Conservation (phyloP, 2,797 vertebrate species). For the Trachops cirrhosus region DNA sequence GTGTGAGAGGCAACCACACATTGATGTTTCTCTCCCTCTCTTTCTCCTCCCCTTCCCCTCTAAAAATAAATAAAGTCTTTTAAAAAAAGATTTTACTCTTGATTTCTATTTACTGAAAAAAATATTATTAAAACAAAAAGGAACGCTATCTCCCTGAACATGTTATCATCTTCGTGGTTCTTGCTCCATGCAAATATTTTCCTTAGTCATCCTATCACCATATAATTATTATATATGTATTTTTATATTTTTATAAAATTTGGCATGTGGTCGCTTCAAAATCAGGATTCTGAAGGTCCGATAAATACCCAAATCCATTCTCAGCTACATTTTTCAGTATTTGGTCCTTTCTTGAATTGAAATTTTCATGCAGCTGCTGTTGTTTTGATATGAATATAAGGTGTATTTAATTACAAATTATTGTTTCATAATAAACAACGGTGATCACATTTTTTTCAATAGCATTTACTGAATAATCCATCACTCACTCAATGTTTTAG, state of each 20-base stretch:
- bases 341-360: background rate
- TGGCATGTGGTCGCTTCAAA: constrained; percentile 27
- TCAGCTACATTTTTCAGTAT: background rate
- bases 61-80: too few species aligned
- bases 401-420: constrained; percentile 31
- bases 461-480: background rate
- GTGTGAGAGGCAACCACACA: too few species aligned
- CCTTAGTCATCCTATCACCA: background rate
- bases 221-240: background rate
- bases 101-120: constrained; percentile 34
- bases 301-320: background rate
- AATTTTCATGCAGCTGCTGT: constrained; percentile 11
- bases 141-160: background rate
- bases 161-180: background rate
- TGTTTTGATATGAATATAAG: constrained; percentile 30
- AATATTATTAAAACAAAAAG: constrained; percentile 10
- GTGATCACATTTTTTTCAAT: constrained; percentile 35
- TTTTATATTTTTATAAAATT: constrained; percentile 18
- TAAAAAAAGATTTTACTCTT: background rate
- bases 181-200: background rate
- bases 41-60: too few species aligned
- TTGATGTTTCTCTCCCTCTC: too few species aligned
- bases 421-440: background rate
- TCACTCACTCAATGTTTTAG: background rate
- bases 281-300: constrained; percentile 17